Base-by-base conservation (phyloP, 2,888 invertebrate genomes). In the Neuroscelio doddi region DNA sequence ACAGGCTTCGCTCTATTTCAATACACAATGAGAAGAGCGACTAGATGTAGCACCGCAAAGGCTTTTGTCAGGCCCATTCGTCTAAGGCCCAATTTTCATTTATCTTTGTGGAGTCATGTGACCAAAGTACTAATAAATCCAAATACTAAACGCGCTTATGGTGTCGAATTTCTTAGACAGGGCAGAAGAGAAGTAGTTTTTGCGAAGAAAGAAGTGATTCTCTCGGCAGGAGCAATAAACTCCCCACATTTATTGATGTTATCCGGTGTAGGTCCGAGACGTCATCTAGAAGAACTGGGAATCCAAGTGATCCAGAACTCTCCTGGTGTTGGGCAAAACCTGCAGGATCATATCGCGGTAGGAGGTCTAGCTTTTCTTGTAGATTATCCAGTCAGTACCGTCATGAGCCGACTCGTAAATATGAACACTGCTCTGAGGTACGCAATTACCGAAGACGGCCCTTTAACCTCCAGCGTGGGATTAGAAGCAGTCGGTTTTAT, bases 241-340 rank as follows among this genome's bases (percentile, higher is more conserved):
- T 90, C 93, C 0, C 97, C 98, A 0, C 98, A 98, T 75, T 82
- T 98, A 7, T 87, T 99, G 55, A 93, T 98, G 93, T 86, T 98
- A n/a, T 91, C 91, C 24, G 98, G 98, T 0, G 86, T 98, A 1
- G 96, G 96, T 1, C 93, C 94, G 0, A 87, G 86, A 15, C 82
- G 88, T n/a, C 93, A 96, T 78, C 85, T 96, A 1, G 80, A 87
- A 64, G 89, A 93, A 69, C 87, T 92, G 7, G 92, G 92, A 0
- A 88, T 95, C 42, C 89, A 90, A 7, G 89, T 94, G 32, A 87
- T 95, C 2, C 89, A 90, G 26, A 90, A 94, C 84, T 88, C 91
- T 27, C 93, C 93, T 0, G 94, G 94, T 1, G 95, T 96, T 0
- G 96, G 96, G 0, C 88, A 89, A 79, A 96, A 96, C 83, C 86